Base-by-base conservation (phyloP, 37 sponge, comb jelly and placozoan species). In the Chondrosia reniformis region DNA sequence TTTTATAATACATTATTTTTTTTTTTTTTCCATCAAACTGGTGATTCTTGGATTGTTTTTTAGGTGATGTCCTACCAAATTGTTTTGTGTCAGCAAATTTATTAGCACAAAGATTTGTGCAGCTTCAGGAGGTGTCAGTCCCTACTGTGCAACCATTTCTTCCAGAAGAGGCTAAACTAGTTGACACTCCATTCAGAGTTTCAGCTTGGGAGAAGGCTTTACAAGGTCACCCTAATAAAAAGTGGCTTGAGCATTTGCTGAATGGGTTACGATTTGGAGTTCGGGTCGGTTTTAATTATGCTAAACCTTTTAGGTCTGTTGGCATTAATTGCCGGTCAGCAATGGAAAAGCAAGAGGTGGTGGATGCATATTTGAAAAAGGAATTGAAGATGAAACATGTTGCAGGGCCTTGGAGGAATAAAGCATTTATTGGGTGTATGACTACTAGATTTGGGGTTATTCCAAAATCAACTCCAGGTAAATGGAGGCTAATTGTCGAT, bases 391-490 rank as follows among this genome's bases (percentile, higher is more conserved):
- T n/a, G 4, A 17, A 42, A n/a, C 43, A 63, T 25, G 24, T 63
- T 10, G 64, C 30, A 25, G 64, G 64, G 25, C 64, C 64, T 21
- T 63, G 12, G 25, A 9, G 9, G 30, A 17, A 17, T 15, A 36
- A 13, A 13, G 40, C 9, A 13, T 12, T 25, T 1, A 21, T 22
- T 42, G 45, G 17, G 12, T 42, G 32, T 3, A 46, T 28, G 4
- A 7, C 61, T 9, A 78, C 24, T 27, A 25, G 78, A 12, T 61
- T 78, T 39, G 78, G 78, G 1, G 78, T 61, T 6, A 78, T 78
- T 45, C 78, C 78, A 2, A 78, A 49, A 15, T 15, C 10, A 10
- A 49, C 10, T 19, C 52, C 52, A 15, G 52, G 52, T 15, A 49
- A 49, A 15, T 49, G 52, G 52, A 10, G 52, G 10, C 52, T 49